Evolutionary conservation across 2,888 invertebrate genomes (phyloP).

Genomic region (Acronicta aceris): DNA sequence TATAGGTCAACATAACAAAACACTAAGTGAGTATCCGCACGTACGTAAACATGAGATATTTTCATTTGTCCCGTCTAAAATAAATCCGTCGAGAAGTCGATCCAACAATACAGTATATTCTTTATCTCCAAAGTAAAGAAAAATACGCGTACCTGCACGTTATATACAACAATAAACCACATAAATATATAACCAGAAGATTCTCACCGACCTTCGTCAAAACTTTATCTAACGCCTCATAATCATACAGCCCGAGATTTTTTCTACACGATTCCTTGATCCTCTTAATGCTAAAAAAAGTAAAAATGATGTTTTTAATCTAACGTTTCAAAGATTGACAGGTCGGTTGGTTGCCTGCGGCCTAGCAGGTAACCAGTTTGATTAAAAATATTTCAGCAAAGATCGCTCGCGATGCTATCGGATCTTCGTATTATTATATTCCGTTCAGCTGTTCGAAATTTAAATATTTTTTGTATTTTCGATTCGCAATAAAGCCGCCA

Average conservation of each 20-base stretch:
- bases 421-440: slow-evolving; percentile 56
- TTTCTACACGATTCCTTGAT: slow-evolving; percentile 83
- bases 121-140: slow-evolving; percentile 31
- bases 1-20: background rate
- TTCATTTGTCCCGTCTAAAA: slow-evolving; percentile 1
- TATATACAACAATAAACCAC: slow-evolving; percentile 56
- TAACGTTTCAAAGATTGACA: slow-evolving; percentile 88
- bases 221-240: slow-evolving; percentile 85
- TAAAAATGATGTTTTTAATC: slow-evolving; percentile 87
- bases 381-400: slow-evolving; percentile 88
- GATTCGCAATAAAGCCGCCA: slow-evolving; percentile 16
- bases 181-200: slow-evolving; percentile 65
- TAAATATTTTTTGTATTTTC: slow-evolving; percentile 20
- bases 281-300: slow-evolving; percentile 85
- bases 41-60: background rate
- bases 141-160: slow-evolving; percentile 43
- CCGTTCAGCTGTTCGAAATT: slow-evolving; percentile 52
- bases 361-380: slow-evolving; percentile 86
- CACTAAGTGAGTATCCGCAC: too few relatives aligned
- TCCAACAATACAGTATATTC: slow-evolving; percentile 12
- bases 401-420: slow-evolving; percentile 70
- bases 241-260: slow-evolving; percentile 78
- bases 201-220: slow-evolving; percentile 87
- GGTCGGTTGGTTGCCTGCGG: slow-evolving; percentile 80
- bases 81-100: slow-evolving; percentile 17